phyloP scores from a whole-genome alignment of 1,140 invertebrate species.

The Ganaspis sp. region DNA sequence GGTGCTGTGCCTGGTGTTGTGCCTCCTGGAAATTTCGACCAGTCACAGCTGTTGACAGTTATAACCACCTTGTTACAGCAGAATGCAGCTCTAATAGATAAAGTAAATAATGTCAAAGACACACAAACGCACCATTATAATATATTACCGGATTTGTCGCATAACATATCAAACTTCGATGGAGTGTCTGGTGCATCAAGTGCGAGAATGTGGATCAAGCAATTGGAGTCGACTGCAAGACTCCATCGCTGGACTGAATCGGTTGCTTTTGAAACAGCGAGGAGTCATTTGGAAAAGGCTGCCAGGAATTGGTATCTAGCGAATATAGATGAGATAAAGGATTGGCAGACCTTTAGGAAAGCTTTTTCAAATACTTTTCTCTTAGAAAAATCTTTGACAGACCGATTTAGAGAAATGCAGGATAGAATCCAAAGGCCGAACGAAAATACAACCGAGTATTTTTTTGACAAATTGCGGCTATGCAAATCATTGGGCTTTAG shows the following conservation, averaged over 20 bases:
- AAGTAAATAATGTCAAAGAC: not conserved
- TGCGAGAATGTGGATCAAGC: constrained; percentile 33
- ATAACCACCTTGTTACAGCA: not conserved
- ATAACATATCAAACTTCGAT: constrained; percentile 33
- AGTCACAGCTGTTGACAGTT: not conserved
- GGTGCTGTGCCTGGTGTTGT: not conserved
- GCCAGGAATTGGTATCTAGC: constrained; percentile 37
- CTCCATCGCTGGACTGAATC: constrained; percentile 33
- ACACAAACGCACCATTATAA: constrained; percentile 16
- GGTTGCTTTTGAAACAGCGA: constrained; percentile 33
- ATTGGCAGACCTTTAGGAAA: not conserved
- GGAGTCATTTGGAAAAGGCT: constrained; percentile 36
- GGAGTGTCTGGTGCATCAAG: constrained; percentile 9
- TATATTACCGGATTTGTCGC: constrained; percentile 38
- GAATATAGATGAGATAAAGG: not conserved
- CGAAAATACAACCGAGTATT: constrained; percentile 41
- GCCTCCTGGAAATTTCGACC: not conserved
- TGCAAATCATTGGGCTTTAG: constrained; percentile 42
- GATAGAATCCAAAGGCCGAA: constrained; percentile 21
- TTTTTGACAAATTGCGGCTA: constrained; percentile 47
- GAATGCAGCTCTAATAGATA: not conserved
- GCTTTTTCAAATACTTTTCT: constrained; percentile 24
- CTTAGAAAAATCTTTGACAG: constrained; percentile 16
- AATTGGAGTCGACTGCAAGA: constrained; percentile 32
- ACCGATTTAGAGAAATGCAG: constrained; percentile 33